These are phyloP conservation scores for Atrina japonica DNA, from an alignment of 2,888 invertebrate genomes.

Conservation along the genomic window DNA sequence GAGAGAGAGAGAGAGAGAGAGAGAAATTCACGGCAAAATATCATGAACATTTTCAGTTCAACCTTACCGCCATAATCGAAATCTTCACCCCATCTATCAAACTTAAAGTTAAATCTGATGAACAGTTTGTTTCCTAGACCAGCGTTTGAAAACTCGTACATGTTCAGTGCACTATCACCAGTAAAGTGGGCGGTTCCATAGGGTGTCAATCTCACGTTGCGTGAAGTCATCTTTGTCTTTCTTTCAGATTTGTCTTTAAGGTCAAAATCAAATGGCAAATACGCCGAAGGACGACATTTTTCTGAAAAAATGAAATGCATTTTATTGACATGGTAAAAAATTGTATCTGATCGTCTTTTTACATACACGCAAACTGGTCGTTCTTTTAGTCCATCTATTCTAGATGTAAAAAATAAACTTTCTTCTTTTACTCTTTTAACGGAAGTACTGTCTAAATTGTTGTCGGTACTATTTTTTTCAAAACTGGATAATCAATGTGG, in stretches of 20 bases:
- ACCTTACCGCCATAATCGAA: slow-evolving; percentile 37
- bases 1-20: too few relatives aligned
- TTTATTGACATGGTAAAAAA: slow-evolving; percentile 6
- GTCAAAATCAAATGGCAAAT: slow-evolving; percentile 63
- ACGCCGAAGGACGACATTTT: slow-evolving; percentile 59
- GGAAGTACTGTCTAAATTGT: too few relatives aligned
- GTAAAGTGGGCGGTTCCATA: slow-evolving; percentile 66
- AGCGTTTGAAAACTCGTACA: slow-evolving; percentile 60
- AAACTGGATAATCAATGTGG: too few relatives aligned
- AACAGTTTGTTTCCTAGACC: slow-evolving; percentile 60
- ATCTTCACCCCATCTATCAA: slow-evolving; percentile 38
- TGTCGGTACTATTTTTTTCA: too few relatives aligned
- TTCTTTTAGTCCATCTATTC: background rate
- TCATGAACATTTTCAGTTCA: too few relatives aligned
- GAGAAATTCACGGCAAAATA: too few relatives aligned
- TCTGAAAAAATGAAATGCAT: too few relatives aligned
- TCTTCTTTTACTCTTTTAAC: too few relatives aligned
- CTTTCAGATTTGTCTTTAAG: slow-evolving; percentile 61
- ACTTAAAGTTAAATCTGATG: slow-evolving; percentile 54
- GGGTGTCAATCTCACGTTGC: slow-evolving; percentile 55
- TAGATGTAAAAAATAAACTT: too few relatives aligned
- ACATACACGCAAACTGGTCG: background rate
- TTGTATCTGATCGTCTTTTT: background rate
- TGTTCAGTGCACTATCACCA: slow-evolving; percentile 59
- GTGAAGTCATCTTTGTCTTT: slow-evolving; percentile 51